Percentiles rank a stretch among this genome's conserved stretches.
phyloP scores from a whole-genome alignment of 2,888 invertebrate genomes.

The Drosophila fungiperda region DNA sequence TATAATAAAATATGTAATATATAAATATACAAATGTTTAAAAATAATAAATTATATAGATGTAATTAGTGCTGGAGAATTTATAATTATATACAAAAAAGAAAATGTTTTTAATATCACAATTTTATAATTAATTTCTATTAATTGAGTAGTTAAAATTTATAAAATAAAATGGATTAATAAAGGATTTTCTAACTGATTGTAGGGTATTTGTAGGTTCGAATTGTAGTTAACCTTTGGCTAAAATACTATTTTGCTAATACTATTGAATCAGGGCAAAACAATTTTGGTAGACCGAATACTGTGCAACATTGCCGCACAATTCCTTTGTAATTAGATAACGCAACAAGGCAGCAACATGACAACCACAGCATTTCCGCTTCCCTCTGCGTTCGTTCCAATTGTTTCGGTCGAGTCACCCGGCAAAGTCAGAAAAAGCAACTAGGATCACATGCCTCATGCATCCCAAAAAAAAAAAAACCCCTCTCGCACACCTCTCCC shows the following conservation, averaged over 20 bases:
- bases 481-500: too few relatives aligned
- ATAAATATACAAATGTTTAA: too few relatives aligned
- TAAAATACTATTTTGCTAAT: conserved; percentile 58
- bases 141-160: neutral
- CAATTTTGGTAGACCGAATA: conserved; percentile 62
- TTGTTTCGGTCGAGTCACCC: conserved; percentile 30
- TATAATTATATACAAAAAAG: neutral
- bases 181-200: neutral
- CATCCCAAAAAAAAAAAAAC: neutral
- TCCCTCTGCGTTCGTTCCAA: conserved; percentile 13
- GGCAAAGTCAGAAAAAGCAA: conserved; percentile 25
- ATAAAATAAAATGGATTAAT: neutral
- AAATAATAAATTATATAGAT: too few relatives aligned
- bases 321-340: conserved; percentile 82
- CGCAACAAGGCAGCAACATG: conserved; percentile 76
- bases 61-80: neutral
- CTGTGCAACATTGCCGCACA: conserved; percentile 67
- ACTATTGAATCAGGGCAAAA: conserved; percentile 33
- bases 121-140: neutral
- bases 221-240: neutral
- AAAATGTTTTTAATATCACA: neutral
- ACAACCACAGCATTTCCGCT: conserved; percentile 70
- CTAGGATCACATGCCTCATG: neutral
- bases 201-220: neutral
- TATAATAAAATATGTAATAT: neutral